A percentile compares a stretch with the other conserved stretches of the same genome.
phyloP scores from a whole-genome alignment of 1,140 invertebrate genomes.

The Drosophila mayri region DNA sequence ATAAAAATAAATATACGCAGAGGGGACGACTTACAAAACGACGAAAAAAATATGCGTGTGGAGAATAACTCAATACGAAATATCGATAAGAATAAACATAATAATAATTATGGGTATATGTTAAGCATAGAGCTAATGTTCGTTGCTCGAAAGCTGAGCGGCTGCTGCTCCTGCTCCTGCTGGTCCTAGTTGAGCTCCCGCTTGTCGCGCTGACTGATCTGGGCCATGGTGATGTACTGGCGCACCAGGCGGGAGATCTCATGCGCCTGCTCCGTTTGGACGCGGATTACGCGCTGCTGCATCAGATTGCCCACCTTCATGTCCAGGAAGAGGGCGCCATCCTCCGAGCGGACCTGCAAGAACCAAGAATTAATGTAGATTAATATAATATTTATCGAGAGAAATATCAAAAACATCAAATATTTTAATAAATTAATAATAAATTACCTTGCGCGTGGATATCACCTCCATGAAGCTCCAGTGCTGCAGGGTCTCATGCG shows the following conservation, averaged over 20 bases:
- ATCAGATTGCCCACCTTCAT: slow-evolving; percentile 98
- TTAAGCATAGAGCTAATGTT: slow-evolving; percentile 33
- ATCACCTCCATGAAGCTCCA: slow-evolving; percentile 98
- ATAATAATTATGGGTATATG: slow-evolving; percentile 34
- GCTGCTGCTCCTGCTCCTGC: background rate
- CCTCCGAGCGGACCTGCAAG: slow-evolving; percentile 91
- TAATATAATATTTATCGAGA: background rate
- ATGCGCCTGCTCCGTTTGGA: slow-evolving; percentile 98
- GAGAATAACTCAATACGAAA: slow-evolving; percentile 19
- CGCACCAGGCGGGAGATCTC: slow-evolving; percentile 97
- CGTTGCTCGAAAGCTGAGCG: slow-evolving; percentile 27
- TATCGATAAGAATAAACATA: slow-evolving; percentile 43
- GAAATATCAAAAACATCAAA: background rate
- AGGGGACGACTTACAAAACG: slow-evolving; percentile 39
- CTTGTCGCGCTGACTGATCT: slow-evolving; percentile 87
- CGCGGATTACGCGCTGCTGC: slow-evolving; percentile 96
- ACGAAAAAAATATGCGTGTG: slow-evolving; percentile 57
- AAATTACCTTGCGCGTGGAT: slow-evolving; percentile 92
- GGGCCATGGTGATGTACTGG: slow-evolving; percentile 97
- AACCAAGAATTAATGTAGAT: background rate
- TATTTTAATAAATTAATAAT: too few species aligned
- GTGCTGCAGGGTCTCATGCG: slow-evolving; percentile 95
- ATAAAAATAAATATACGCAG: slow-evolving; percentile 25
- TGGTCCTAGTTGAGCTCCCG: slow-evolving; percentile 70
- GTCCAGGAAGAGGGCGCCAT: slow-evolving; percentile 96